A percentile compares a stretch with the other conserved stretches of the same genome.
phyloP scores from a whole-genome alignment of 2,797 vertebrate genomes.

The Rhincodon typus region DNA sequence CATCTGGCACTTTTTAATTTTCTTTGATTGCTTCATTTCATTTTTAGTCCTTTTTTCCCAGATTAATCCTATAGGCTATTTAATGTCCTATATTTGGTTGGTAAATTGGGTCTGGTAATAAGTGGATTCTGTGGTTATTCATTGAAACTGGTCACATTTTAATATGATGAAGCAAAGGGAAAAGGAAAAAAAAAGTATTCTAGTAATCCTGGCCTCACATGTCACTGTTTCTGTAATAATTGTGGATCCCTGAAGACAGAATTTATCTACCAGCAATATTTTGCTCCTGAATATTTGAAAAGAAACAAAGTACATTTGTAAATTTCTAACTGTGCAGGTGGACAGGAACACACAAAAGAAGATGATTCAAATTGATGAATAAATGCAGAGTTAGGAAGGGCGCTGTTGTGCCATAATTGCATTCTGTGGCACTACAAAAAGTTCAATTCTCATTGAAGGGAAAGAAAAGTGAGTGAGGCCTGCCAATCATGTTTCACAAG shows the following conservation, averaged over 20 bases:
- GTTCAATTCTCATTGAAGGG: background rate
- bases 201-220: background rate
- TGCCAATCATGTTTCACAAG: background rate
- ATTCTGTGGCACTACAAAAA: background rate
- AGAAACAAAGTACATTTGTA: background rate
- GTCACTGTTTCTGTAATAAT: background rate
- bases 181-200: background rate
- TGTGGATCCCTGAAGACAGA: background rate
- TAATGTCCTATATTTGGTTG: constrained; percentile 32
- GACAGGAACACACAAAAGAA: background rate
- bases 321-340: background rate
- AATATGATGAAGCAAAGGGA: background rate
- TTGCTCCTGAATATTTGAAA: background rate
- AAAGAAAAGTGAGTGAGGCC: background rate
- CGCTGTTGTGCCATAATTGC: background rate
- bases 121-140: constrained; percentile 34
- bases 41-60: constrained; percentile 28
- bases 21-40: constrained; percentile 36
- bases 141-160: constrained; percentile 15
- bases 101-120: constrained; percentile 35
- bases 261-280: background rate
- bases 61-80: constrained; percentile 27
- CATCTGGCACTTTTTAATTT: constrained; percentile 36
- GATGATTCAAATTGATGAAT: background rate
- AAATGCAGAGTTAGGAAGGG: background rate